phyloP scores from a whole-genome alignment of 2,888 invertebrate species.

The Lottia gigantea region DNA sequence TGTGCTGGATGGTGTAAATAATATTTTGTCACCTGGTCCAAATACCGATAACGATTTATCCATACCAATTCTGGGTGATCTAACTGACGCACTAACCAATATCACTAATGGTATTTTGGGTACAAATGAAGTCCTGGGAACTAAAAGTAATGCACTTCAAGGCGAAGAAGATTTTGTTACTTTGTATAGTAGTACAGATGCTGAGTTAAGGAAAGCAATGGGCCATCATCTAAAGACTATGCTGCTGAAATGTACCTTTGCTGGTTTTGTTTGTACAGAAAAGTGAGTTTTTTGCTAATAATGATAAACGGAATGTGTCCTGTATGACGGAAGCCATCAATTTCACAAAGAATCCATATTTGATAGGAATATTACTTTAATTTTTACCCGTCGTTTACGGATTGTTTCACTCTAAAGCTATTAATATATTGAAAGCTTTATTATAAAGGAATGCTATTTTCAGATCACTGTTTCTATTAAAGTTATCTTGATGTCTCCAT shows the following conservation, averaged over 20 bases:
- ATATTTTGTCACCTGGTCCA: background rate
- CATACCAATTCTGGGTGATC: too few species aligned
- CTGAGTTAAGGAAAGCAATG: background rate
- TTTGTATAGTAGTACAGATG: background rate
- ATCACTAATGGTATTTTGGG: too few species aligned
- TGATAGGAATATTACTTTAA: too few species aligned
- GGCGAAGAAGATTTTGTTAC: background rate
- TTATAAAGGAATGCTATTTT: background rate
- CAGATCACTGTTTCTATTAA: background rate
- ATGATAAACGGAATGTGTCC: too few species aligned
- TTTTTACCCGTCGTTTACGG: too few species aligned
- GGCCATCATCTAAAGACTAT: background rate
- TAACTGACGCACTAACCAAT: too few species aligned
- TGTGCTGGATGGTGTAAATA: background rate
- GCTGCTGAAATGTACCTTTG: background rate
- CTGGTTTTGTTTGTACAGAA: background rate
- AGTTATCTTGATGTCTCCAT: background rate
- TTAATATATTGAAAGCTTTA: background rate
- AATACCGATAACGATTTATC: too few species aligned
- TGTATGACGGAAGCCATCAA: too few species aligned
- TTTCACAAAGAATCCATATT: too few species aligned
- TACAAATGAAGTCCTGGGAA: background rate
- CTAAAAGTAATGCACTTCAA: background rate
- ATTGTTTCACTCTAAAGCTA: background rate
- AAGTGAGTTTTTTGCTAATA: background rate